Conservation (phyloP, 2,797 vertebrate genomes). For the Propithecus deckenii region DNA sequence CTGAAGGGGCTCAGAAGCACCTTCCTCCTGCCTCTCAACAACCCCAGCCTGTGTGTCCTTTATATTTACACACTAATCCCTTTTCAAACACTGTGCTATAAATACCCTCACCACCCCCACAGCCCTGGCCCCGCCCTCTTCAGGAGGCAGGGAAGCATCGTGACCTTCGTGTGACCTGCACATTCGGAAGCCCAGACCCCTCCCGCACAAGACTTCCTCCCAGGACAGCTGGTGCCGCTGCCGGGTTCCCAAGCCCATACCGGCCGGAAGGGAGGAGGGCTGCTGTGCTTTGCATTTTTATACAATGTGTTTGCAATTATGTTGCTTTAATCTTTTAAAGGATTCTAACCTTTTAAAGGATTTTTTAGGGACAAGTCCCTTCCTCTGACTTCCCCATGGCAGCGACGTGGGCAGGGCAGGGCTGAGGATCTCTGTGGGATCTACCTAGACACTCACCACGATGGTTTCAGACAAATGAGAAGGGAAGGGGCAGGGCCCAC, state of each 20-base stretch:
- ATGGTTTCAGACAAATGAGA: not conserved
- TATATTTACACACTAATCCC: not conserved
- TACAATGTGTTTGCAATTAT: constrained; percentile 20
- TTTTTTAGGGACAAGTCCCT: constrained; percentile 15
- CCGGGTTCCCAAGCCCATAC: not conserved
- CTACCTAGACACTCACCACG: not conserved
- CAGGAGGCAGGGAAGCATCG: not conserved
- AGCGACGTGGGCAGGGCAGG: not conserved
- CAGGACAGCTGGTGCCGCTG: not conserved
- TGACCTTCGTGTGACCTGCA: not conserved
- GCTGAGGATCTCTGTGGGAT: not conserved
- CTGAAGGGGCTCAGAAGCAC: not conserved
- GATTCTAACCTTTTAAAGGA: not conserved
- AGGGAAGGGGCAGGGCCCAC: not conserved
- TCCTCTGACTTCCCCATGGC: not conserved
- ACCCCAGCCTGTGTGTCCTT: not conserved
- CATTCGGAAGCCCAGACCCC: not conserved
- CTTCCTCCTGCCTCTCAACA: not conserved
- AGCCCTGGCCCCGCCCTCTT: not conserved
- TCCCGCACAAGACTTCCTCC: not conserved
- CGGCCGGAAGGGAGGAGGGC: not conserved
- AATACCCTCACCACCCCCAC: not conserved
- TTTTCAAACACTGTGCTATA: not conserved
- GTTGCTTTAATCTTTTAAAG: not conserved
- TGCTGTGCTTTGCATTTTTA: not conserved